Base-by-base conservation (phyloP, 2,113 vertebrate genomes). In the Neolamprologus brichardi region DNA sequence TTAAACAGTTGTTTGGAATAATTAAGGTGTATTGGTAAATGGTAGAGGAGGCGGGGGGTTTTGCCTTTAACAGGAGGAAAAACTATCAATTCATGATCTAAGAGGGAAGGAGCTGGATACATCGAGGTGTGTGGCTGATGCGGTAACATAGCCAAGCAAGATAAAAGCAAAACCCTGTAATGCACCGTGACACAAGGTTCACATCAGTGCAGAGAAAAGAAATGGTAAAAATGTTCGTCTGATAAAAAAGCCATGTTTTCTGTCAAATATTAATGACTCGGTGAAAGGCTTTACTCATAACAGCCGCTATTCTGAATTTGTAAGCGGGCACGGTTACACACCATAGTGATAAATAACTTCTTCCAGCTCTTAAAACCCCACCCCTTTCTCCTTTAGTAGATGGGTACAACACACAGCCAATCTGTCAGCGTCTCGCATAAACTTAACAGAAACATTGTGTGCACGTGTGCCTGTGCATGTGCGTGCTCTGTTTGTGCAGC, bases 81-180 rank as follows among this genome's bases (percentile, higher is more conserved):
- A 81, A 72, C 83, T 81, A 28, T 84, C 41, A 88, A 91, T 91
- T 81, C 54, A 51, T 62, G 39, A 88, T 82, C 67, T 80, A 83
- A 82, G 51, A 81, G 32, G 82, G 41, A 34, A 46, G 9, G 80
- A 80, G 37, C n/a, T 64, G 83, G 90, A 84, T 17, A 77, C 79
- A 80, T 12, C 30, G 62, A 87, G 91, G 82, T 90, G 84, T 52
- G 78, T 18, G 86, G 58, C 49, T 86, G 90, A n/a, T 77, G 44
- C 25, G 0, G 72, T 51, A 77, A 94, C 87, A 93, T 90, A 94
- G 91, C 88, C 82, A 64, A 88, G 83, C 25, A 81, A 93, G 95
- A 96, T 97, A 96, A 96, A 96, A 96, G 96, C 93, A 96, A 96
- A 97, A 95, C 78, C 94, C 93, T 96, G 96, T 97, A 95, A 95